These are phyloP conservation scores for Idaea aversata DNA, from an alignment of 2,888 invertebrate species.

Conservation along the genomic window DNA sequence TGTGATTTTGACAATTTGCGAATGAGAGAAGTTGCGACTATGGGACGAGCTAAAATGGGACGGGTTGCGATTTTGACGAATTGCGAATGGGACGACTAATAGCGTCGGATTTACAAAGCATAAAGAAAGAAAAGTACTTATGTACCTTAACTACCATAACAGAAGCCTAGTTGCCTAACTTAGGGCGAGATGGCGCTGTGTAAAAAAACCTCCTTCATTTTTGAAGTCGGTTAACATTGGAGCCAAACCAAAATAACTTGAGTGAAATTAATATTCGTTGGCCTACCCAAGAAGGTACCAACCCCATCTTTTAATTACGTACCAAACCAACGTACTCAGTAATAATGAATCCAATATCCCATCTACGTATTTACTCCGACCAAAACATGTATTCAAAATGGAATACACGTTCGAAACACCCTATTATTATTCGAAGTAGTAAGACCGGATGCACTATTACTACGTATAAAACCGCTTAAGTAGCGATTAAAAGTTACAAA, in stretches of 20 bases:
- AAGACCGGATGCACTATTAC: conserved; percentile 52
- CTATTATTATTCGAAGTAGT: conserved; percentile 49
- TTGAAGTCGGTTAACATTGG: background rate
- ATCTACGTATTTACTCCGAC: background rate
- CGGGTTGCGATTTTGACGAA: too few relatives aligned
- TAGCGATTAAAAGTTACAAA: conserved; percentile 53
- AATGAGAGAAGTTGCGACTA: too few relatives aligned
- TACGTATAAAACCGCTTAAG: conserved; percentile 42
- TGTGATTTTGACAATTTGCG: too few relatives aligned
- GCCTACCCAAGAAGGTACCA: background rate
- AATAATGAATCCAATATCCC: background rate
- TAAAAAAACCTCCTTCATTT: too few relatives aligned
- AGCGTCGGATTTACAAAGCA: too few relatives aligned
- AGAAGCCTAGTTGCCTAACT: too few relatives aligned
- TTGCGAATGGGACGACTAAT: too few relatives aligned
- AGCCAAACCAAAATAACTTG: background rate
- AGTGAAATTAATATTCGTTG: background rate
- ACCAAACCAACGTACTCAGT: background rate
- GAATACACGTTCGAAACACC: conserved; percentile 38
- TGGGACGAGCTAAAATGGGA: too few relatives aligned
- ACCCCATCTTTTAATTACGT: background rate
- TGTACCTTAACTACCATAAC: too few relatives aligned
- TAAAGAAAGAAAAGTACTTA: too few relatives aligned
- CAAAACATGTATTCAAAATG: conserved; percentile 26
- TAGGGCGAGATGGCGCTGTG: too few relatives aligned